Percentiles rank a stretch among this genome's conserved stretches.
Conservation (phyloP, 2,797 vertebrate genomes). For the Girardinus metallicus region DNA sequence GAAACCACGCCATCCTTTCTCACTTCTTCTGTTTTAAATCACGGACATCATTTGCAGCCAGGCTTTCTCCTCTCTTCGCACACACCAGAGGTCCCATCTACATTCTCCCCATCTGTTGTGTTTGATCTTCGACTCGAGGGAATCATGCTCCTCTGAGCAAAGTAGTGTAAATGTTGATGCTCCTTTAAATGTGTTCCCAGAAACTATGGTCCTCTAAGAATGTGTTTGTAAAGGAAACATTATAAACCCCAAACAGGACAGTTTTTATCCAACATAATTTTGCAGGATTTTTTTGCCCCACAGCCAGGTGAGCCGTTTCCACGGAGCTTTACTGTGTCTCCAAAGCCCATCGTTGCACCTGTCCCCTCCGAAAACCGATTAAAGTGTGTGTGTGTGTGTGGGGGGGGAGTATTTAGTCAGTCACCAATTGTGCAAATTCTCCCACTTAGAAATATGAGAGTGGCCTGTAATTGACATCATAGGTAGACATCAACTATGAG, state of each 20-base stretch:
- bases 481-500: too few species aligned
- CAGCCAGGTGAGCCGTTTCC: background rate
- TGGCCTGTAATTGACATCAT: too few species aligned
- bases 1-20: background rate
- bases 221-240: background rate
- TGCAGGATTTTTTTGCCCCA: background rate
- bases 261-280: background rate
- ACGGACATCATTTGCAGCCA: slow-evolving; percentile 7
- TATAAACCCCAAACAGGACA: background rate
- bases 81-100: slow-evolving; percentile 20
- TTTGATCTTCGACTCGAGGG: slow-evolving; percentile 11
- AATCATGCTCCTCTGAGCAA: background rate
- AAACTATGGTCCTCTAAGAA: background rate
- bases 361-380: slow-evolving; percentile 2
- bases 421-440: too few species aligned
- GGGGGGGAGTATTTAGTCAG: too few species aligned
- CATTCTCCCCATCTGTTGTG: slow-evolving; percentile 13
- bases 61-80: slow-evolving; percentile 7
- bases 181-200: background rate
- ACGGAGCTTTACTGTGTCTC: background rate
- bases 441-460: too few species aligned
- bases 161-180: background rate
- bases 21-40: slow-evolving; percentile 2
- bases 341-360: background rate
- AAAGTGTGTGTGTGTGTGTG: too few species aligned